Evolutionary conservation across 2,888 invertebrate species (phyloP), one percentile per base, ranked within the genome.

Genomic region (Crossocerus cetratus): DNA sequence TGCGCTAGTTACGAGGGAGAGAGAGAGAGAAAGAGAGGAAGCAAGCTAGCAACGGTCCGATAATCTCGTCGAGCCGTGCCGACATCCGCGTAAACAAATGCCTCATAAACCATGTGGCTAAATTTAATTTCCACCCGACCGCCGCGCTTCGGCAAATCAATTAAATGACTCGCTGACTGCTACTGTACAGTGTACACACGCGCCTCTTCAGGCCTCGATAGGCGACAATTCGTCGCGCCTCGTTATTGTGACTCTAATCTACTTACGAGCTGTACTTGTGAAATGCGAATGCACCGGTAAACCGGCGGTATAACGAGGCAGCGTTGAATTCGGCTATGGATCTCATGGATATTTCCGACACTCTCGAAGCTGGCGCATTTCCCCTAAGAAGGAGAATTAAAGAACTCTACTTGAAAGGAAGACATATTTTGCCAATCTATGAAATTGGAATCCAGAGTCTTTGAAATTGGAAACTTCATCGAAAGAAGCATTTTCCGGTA

Each of bases 21-120:
- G n/a, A n/a, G n/a, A n/a, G n/a, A n/a, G n/a, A n/a, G n/a, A n/a
- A n/a, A n/a, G n/a, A 32, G 32, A 32, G 32, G 11, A 32, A 32
- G 32, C 32, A 32, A 11, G 11, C 1, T 49, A 16, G 4, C 49
- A 4, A 2, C 16, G n/a, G 16, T 43, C 67, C 65, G 81, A 74
- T 81, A 81, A 81, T 81, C 72, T 67, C 70, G 66, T 76, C 66
- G 78, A 8, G 54, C 45, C 61, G 69, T 69, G 57, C 58, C 70
- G 69, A 68, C 69, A 55, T 21, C 55, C 72, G 65, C 59, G 79
- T 74, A 78, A 81, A 81, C 82, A 81, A 81, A 81, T 76, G 74
- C 56, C 59, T 53, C 68, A 66, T 73, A 69, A 76, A 76, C 69
- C 71, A 63, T 62, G 8, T 66, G 74, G 71, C 76, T 78, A 82